Evolutionary conservation across 1,140 invertebrate genomes (phyloP).

Genomic region (Tetragnatha versicolor): DNA sequence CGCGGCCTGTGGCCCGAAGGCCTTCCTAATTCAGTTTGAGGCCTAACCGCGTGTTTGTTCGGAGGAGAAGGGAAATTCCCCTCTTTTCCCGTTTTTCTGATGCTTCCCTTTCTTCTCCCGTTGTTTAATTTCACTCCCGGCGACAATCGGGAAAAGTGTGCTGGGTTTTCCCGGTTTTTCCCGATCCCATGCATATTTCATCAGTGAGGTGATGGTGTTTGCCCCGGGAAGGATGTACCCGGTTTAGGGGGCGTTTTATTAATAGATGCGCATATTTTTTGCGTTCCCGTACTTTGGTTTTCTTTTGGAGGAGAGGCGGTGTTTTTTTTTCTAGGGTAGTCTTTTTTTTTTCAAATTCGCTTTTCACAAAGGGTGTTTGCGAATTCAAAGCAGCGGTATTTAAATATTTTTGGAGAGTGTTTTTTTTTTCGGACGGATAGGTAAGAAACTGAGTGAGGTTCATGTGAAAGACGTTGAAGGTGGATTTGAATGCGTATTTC

Average conservation of each 20-base stretch:
- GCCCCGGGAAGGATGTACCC: neutral
- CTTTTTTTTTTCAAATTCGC: no score
- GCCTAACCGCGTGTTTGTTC: constrained; percentile 26
- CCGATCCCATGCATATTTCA: constrained; percentile 46
- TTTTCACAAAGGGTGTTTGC: no score
- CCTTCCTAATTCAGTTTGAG: constrained; percentile 39
- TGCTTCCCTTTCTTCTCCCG: constrained; percentile 1
- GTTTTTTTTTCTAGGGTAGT: no score
- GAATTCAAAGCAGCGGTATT: no score
- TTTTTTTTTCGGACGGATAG: no score
- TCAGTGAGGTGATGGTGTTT: constrained; percentile 5
- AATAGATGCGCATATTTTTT: constrained; percentile 52
- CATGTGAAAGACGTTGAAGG: no score
- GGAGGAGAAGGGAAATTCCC: neutral
- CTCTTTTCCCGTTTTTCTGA: neutral
- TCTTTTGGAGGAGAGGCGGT: neutral
- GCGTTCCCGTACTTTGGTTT: neutral
- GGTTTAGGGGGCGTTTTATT: constrained; percentile 25
- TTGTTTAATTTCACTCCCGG: constrained; percentile 51
- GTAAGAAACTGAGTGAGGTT: no score
- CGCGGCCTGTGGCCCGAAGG: constrained; percentile 26
- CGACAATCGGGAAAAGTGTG: constrained; percentile 43
- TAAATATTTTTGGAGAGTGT: no score
- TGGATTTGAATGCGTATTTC: no score
- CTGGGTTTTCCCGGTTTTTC: neutral